Base-by-base conservation (phyloP, 2,113 vertebrate species). In the Passer montanus region DNA sequence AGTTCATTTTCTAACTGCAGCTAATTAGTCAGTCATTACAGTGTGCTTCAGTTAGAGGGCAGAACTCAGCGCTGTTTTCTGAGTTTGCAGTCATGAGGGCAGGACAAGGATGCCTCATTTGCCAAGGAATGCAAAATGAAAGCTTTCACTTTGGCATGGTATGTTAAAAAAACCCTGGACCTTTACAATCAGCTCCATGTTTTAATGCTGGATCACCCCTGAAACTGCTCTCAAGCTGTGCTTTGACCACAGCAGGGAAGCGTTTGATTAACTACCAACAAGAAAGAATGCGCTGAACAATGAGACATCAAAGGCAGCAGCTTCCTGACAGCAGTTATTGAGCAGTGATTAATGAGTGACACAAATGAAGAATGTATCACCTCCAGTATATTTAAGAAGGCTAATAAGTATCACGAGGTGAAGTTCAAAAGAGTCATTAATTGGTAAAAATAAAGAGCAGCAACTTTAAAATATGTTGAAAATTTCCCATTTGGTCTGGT, bases 331-430 rank as follows among this genome's bases (percentile, higher is more conserved):
- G 98, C 96, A 93, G 93, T 98, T 97, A 97, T 96, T 97, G 98
- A 97, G 79, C 95, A 93, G 96, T 98, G 98, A 98, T 99, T 99
- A 99, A 98, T 98, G 98, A 98, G 97, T 98, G 97, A 98, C 97
- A 98, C 85, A 97, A 96, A 83, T 22, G 53, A 62, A 90, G 89
- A 86, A 56, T 66, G 67, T 49, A 33, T 87, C 91, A 90, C 62
- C 66, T 95, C 79, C 72, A 69, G 63, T 94, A 62, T 81, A 73
- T 84, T 94, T 94, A 82, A 89, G 63, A 93, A 56, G 59, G 37
- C 75, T 90, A 96, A 86, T 84, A 92, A 78, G 75, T 78, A 89
- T 68, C 92, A 72, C 31, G 44, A 93, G 89, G 67, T 75, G 66
- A 64, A 90, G 58, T 92, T 96, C 47, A 82, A 88, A 77, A 20